Evolutionary conservation across 2,113 vertebrate genomes (phyloP), one percentile per base, ranked within the genome.

Genomic region (Centropus bengalensis): DNA sequence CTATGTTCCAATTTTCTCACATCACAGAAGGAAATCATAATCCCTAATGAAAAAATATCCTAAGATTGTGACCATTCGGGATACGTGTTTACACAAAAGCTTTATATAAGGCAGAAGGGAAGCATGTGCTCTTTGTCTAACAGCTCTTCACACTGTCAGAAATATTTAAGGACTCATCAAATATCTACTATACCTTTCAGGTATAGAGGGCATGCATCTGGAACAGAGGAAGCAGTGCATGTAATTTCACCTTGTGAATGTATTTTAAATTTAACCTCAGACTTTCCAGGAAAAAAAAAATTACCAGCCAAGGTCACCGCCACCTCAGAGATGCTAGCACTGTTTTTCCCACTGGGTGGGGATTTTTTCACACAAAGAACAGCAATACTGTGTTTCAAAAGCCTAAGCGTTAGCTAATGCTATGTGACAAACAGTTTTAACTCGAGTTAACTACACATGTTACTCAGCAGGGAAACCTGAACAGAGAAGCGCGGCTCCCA

Each of bases 121-220:
- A 96, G 82, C 94, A 97, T 75, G 88, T 95, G 91, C 69, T 95
- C 58, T 84, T 95, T 74, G 86, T 93, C 58, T 75, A 94, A n/a
- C 40, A 60, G 14, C 27, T 82, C 83, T 88, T 81, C 54, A 75
- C 44, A 64, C 73, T 90, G 91, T 84, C 92, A 94, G 88, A 95
- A 95, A 88, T 93, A 95, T 76, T 95, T 96, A 95, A 75, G 86
- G 69, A 94, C 73, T 68, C 86, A 95, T 94, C 88, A 96, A 88
- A 73, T 81, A 88, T 33, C 80, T 81, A 36, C 82, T 58, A 69
- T 42, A 93, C 40, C 76, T 95, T 90, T 88, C 86, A 86, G 86
- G 80, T 94, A 83, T 2, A 69, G 88, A 91, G 90, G 86, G 88
- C 95, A 93, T 51, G 36, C 93, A 95, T 86, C 94, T 96, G 93